A percentile compares a stretch with the other conserved stretches of the same genome.
phyloP scores from a whole-genome alignment of 2,888 invertebrate genomes.

The Pharmacophagus antenor region DNA sequence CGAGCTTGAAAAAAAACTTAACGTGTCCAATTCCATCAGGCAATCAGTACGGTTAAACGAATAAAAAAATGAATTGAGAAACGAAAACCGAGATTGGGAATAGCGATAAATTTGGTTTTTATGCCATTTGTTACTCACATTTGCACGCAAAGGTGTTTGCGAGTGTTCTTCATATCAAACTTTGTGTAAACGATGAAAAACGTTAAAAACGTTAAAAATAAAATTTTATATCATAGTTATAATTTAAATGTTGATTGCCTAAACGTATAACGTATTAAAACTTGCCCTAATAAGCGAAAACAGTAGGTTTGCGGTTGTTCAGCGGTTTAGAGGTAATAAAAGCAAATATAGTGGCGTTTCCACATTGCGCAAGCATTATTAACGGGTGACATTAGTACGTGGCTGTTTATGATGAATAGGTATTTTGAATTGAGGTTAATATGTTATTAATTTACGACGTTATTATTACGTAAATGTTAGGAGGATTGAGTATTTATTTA shows the following conservation, averaged over 20 bases:
- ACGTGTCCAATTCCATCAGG: conserved; percentile 4
- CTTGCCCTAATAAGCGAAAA: conserved; percentile 1
- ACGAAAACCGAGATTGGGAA: conserved; percentile 20
- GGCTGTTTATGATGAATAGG: conserved; percentile 1
- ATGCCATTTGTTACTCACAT: conserved; percentile 13
- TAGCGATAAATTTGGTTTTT: conserved; percentile 24
- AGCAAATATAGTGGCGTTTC: conserved; percentile 3
- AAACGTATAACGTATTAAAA: conserved; percentile 1
- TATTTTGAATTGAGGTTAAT: conserved; percentile 2
- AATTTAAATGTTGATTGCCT: neutral
- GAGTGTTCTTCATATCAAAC: conserved; percentile 11
- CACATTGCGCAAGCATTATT: neutral
- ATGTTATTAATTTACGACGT: neutral
- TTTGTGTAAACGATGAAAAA: conserved; percentile 1
- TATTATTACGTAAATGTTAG: no score
- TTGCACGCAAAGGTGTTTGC: conserved; percentile 14
- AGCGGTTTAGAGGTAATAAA: conserved; percentile 18
- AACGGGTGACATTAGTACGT: neutral
- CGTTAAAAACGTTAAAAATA: conserved; percentile 2
- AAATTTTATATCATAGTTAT: neutral
- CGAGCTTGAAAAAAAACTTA: conserved; percentile 14
- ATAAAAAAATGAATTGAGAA: conserved; percentile 26
- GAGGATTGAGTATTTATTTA: no score
- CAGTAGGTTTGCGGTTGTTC: conserved; percentile 6
- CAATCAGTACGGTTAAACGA: conserved; percentile 19